Conservation (phyloP, 2,797 vertebrate species). For the Poeciliopsis infans region DNA sequence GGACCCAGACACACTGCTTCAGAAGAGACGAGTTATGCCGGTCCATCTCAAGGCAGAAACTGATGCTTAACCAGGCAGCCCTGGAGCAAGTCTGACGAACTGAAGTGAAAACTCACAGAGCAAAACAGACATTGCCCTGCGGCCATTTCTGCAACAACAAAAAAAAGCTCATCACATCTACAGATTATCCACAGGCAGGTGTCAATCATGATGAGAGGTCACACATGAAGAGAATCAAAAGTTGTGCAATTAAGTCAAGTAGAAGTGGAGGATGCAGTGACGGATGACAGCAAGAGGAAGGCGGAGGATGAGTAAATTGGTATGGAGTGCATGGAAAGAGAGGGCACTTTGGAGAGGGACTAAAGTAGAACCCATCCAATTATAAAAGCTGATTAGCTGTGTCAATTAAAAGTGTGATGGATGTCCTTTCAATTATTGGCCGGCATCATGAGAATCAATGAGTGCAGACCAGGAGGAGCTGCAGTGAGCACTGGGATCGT, state of each 20-base stretch:
- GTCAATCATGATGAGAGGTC: slow-evolving; percentile 70
- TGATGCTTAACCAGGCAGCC: slow-evolving; percentile 58
- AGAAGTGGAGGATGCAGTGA: slow-evolving; percentile 54
- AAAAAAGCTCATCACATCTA: slow-evolving; percentile 64
- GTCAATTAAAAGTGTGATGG: slow-evolving; percentile 87
- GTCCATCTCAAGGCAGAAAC: slow-evolving; percentile 52
- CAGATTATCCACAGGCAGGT: slow-evolving; percentile 60
- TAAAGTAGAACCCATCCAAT: slow-evolving; percentile 83
- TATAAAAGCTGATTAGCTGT: slow-evolving; percentile 87
- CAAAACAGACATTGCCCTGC: slow-evolving; percentile 55
- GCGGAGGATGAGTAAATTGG: slow-evolving; percentile 39
- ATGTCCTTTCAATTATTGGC: slow-evolving; percentile 84
- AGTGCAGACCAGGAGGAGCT: slow-evolving; percentile 36
- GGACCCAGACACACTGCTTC: slow-evolving; percentile 40
- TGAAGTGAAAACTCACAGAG: slow-evolving; percentile 41
- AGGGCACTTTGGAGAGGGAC: slow-evolving; percentile 43
- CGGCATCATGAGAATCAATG: slow-evolving; percentile 80
- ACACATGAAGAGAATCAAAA: slow-evolving; percentile 68
- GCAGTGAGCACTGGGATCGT: slow-evolving; percentile 58
- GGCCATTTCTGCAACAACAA: slow-evolving; percentile 54
- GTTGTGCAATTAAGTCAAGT: slow-evolving; percentile 69
- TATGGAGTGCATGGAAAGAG: slow-evolving; percentile 30
- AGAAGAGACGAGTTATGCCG: slow-evolving; percentile 60
- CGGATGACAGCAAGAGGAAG: slow-evolving; percentile 21
- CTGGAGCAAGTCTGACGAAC: slow-evolving; percentile 58